Evolutionary conservation across 2,888 invertebrate species (phyloP).

Genomic region (Camponotus fellah): DNA sequence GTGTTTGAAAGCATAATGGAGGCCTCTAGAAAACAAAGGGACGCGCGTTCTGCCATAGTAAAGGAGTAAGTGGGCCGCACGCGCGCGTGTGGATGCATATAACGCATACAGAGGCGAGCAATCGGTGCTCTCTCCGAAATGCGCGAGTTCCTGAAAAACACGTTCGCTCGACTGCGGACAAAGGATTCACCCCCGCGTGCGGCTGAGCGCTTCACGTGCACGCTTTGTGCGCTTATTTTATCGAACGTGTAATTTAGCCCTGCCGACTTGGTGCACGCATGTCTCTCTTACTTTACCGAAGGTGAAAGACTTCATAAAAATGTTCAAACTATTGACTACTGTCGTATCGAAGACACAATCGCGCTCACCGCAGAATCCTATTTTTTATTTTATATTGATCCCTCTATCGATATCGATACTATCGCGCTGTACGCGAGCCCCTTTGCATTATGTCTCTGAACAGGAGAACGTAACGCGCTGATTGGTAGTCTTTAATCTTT

Average conservation of each 20-base stretch:
- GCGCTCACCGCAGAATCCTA: too few relatives aligned
- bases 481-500: too few relatives aligned
- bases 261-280: conserved; percentile 35
- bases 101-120: conserved; percentile 43
- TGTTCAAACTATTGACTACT: too few relatives aligned
- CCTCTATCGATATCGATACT: too few relatives aligned
- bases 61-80: conserved; percentile 38
- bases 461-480: too few relatives aligned
- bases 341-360: too few relatives aligned
- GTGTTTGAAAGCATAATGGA: conserved; percentile 50
- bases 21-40: conserved; percentile 46
- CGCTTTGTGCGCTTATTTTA: conserved; percentile 53
- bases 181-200: conserved; percentile 47
- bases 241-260: conserved; percentile 59
- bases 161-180: conserved; percentile 41
- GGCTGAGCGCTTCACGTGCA: conserved; percentile 38
- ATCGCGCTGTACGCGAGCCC: too few relatives aligned
- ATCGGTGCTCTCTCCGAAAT: conserved; percentile 37
- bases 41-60: conserved; percentile 17
- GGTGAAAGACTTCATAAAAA: too few relatives aligned
- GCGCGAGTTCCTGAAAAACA: conserved; percentile 48
- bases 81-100: conserved; percentile 18
- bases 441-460: too few relatives aligned
- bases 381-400: too few relatives aligned
- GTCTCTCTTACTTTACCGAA: background rate